These are phyloP conservation scores for Pollenia griseotomentosa DNA, from an alignment of 2,888 invertebrate genomes.

Conservation along the genomic window DNA sequence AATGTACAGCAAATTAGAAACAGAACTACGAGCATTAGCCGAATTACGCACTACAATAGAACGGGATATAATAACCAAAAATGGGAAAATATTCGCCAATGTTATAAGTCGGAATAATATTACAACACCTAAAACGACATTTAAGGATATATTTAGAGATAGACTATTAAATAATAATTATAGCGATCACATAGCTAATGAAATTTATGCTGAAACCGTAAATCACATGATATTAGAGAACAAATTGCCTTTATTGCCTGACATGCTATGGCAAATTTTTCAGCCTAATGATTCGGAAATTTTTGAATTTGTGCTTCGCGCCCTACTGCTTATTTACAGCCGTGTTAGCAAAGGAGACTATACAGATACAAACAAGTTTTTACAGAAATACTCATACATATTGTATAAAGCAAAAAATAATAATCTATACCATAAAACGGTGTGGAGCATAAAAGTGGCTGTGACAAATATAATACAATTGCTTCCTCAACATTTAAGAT, in stretches of 20 bases:
- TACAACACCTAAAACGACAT: neutral
- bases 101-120: neutral
- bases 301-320: slow-evolving; percentile 42
- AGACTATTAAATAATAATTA: slow-evolving; percentile 15
- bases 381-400: neutral
- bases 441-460: neutral
- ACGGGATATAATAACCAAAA: slow-evolving; percentile 44
- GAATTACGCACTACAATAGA: slow-evolving; percentile 28
- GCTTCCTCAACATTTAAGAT: slow-evolving; percentile 46
- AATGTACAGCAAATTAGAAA: slow-evolving; percentile 9
- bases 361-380: too few relatives aligned
- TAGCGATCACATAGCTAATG: slow-evolving; percentile 1
- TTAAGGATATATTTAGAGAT: slow-evolving; percentile 2
- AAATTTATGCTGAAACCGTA: slow-evolving; percentile 33
- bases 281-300: neutral
- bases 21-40: slow-evolving; percentile 30
- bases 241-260: neutral
- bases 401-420: slow-evolving; percentile 38
- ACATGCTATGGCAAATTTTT: slow-evolving; percentile 39
- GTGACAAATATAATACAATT: slow-evolving; percentile 23
- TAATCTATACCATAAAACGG: neutral
- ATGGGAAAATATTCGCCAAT: slow-evolving; percentile 26
- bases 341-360: neutral
- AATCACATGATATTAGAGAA: neutral
- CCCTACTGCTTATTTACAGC: slow-evolving; percentile 25